Conservation (phyloP, 2,113 vertebrate species). For the Pterocles orientalis region DNA sequence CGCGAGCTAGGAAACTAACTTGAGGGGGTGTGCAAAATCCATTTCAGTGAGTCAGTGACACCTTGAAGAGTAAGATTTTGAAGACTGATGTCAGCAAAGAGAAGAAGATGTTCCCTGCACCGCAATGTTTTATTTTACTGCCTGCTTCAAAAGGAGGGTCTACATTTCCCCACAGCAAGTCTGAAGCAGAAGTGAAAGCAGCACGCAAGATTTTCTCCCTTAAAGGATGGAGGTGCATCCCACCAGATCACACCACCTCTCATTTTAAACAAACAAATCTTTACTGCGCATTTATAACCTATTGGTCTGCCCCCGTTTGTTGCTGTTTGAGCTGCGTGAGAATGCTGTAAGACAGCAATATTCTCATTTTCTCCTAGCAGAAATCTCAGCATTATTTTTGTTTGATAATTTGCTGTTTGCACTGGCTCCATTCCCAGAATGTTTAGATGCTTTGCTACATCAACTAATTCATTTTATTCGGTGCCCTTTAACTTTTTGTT, state of each 20-base stretch:
- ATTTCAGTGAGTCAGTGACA: constrained; percentile 38
- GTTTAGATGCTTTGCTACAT: constrained; percentile 6
- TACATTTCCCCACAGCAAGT: neutral
- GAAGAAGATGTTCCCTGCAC: neutral
- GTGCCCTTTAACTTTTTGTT: neutral
- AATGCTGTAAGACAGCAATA: neutral
- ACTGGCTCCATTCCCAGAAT: constrained; percentile 1
- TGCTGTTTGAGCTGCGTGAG: neutral
- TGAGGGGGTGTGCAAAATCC: constrained; percentile 14
- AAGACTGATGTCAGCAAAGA: constrained; percentile 1
- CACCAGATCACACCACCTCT: neutral
- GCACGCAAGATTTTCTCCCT: neutral
- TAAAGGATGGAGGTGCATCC: neutral
- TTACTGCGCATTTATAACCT: neutral
- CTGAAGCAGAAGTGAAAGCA: neutral
- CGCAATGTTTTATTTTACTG: neutral
- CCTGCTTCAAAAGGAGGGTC: neutral
- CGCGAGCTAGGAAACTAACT: neutral
- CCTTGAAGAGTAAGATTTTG: constrained; percentile 15
- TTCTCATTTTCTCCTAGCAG: neutral
- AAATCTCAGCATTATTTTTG: neutral
- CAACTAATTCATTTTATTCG: constrained; percentile 13
- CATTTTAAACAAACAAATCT: neutral
- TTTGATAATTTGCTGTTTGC: constrained; percentile 9
- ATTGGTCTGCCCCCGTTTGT: neutral